phyloP scores from a whole-genome alignment of 2,113 vertebrate genomes.

The Irena cyanogastra region DNA sequence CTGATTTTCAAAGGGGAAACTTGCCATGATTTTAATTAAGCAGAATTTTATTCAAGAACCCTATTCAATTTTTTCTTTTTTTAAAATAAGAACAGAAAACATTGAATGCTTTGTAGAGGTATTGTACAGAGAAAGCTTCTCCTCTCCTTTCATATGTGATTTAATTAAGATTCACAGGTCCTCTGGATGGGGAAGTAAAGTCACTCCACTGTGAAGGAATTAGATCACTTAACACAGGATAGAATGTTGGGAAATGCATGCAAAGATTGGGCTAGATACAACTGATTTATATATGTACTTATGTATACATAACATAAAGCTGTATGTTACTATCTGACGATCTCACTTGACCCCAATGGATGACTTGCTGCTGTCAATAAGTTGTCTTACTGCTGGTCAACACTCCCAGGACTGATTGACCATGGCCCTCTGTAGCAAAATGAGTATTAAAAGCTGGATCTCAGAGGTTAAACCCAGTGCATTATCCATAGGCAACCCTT shows the following conservation, averaged over 20 bases:
- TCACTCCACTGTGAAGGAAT: not conserved
- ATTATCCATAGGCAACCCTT: not conserved
- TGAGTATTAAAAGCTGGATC: not conserved
- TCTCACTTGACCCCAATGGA: not conserved
- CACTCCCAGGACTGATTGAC: not conserved
- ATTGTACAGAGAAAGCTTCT: not conserved
- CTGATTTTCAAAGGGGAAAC: not conserved
- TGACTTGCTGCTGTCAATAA: not conserved
- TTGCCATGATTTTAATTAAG: not conserved
- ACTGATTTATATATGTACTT: not conserved
- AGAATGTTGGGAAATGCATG: not conserved
- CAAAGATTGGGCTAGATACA: not conserved
- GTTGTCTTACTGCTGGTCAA: rapidly evolving
- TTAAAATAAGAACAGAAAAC: not conserved
- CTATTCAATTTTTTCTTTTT: not conserved
- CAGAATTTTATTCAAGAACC: not conserved
- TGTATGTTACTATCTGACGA: not conserved
- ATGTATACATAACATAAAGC: not conserved
- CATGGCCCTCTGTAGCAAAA: not conserved
- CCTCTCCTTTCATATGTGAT: not conserved
- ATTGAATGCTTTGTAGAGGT: not conserved
- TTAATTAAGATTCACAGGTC: not conserved
- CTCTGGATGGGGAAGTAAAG: not conserved
- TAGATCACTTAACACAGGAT: not conserved
- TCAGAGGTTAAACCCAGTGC: not conserved